A percentile compares a stretch with the other conserved stretches of the same genome.
Evolutionary conservation across 2,888 invertebrate genomes (phyloP).

Genomic region (Glyphotaelius pellucidus): DNA sequence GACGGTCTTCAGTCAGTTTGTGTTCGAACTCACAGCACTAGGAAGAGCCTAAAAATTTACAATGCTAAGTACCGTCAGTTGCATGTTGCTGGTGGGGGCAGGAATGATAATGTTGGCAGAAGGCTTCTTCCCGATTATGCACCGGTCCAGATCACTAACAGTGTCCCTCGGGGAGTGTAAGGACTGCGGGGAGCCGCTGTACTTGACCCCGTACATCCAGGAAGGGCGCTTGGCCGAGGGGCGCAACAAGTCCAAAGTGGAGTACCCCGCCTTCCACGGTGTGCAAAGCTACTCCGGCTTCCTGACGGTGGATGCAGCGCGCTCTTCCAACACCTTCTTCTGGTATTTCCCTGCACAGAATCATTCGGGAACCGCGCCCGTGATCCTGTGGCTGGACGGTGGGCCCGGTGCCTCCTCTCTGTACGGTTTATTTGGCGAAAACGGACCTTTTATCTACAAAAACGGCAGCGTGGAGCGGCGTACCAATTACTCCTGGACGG

Average conservation of each 20-base stretch:
- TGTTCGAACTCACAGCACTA: neutral
- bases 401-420: conserved; percentile 90
- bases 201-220: conserved; percentile 86
- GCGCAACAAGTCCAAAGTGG: conserved; percentile 76
- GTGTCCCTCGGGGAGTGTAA: conserved; percentile 68
- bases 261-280: conserved; percentile 78
- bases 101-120: neutral
- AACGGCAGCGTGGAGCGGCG: conserved; percentile 71
- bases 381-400: conserved; percentile 91
- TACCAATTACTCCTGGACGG: conserved; percentile 86
- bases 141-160: neutral
- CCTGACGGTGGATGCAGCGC: conserved; percentile 86
- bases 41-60: neutral
- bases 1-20: neutral
- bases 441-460: conserved; percentile 85
- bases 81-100: neutral
- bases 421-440: conserved; percentile 89
- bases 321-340: conserved; percentile 90
- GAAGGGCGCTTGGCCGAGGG: conserved; percentile 84
- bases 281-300: conserved; percentile 88
- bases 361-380: conserved; percentile 79
- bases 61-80: neutral
- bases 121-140: conserved; percentile 67
- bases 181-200: conserved; percentile 79
- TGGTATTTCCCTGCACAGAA: conserved; percentile 91